Evolutionary conservation across 2,888 invertebrate genomes (phyloP), one percentile per base, ranked within the genome.

Genomic region (Trissolcus brochymenae): DNA sequence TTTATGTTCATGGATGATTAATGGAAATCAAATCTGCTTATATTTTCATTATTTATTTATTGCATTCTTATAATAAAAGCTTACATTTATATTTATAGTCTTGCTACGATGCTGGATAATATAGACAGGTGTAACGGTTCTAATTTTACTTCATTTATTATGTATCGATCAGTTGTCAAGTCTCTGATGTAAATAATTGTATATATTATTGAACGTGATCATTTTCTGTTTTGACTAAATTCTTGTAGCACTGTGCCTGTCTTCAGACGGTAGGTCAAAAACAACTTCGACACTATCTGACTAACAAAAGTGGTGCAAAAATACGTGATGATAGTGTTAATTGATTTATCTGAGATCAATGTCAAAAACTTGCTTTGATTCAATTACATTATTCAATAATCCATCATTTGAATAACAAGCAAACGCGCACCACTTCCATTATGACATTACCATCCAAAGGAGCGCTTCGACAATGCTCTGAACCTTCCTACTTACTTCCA

Each of bases 41-140:
- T 46, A 46, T 61, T 67, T 66, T 55, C 17, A 56, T 21, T 14
- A 67, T 67, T 62, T 74, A 55, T 75, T 75, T 75, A 75, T 75
- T 75, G 74, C 74, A 64, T 75, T 35, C 67, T 68, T 75, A 75
- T 75, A 68, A 62, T 62, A 75, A 75, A 75, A 68, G 68, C 75
- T 75, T 68, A 75, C 35, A 9, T 54, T 54, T 56, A 65, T 66
- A 50, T 56, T 68, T 54, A 49, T 68, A 60, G 19, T 56, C 50
- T 71, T 59, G 65, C 59, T 72, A 72, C 59, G 54, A 65, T 59
- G 59, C 64, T 54, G 65, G 54, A 29, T 68, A 75, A 29, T 67
- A 67, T 75, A 62, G 67, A 75, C 74, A 75, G 21, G 53, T 60
- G 55, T 64, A 68, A 62, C 16, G 43, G 57, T 25, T 54, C 65